These are phyloP conservation scores for Panorpa germanica DNA, from an alignment of 2,888 invertebrate species.

Conservation along the genomic window DNA sequence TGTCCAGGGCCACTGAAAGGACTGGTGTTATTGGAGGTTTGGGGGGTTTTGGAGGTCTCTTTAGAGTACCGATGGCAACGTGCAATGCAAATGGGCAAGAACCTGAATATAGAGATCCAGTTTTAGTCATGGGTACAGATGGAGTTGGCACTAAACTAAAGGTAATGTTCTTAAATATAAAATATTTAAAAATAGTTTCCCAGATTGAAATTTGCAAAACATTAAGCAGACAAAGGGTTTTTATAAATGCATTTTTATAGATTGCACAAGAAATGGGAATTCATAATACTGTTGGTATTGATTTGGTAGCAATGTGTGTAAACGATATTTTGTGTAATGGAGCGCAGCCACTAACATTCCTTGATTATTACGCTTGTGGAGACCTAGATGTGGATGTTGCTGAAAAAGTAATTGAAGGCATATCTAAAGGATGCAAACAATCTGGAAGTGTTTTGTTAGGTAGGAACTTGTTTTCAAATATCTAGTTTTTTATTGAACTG, in stretches of 20 bases:
- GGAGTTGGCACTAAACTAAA: slow-evolving; percentile 97
- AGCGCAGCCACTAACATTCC: slow-evolving; percentile 86
- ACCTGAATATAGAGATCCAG: slow-evolving; percentile 49
- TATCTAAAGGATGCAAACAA: slow-evolving; percentile 66
- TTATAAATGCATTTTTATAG: slow-evolving; percentile 38
- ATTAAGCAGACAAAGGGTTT: too few relatives aligned
- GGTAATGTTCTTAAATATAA: slow-evolving; percentile 28
- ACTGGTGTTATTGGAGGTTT: slow-evolving; percentile 55
- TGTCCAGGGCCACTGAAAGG: slow-evolving; percentile 44
- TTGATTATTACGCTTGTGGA: slow-evolving; percentile 92
- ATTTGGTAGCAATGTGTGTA: slow-evolving; percentile 97
- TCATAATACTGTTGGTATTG: slow-evolving; percentile 75
- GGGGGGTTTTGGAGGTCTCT: slow-evolving; percentile 79
- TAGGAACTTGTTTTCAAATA: slow-evolving; percentile 19
- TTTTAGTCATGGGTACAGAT: slow-evolving; percentile 87
- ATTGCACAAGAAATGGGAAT: slow-evolving; percentile 60
- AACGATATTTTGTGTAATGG: slow-evolving; percentile 95
- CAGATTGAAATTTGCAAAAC: too few relatives aligned
- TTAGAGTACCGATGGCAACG: too few relatives aligned
- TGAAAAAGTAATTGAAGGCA: slow-evolving; percentile 50
- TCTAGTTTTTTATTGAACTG: slow-evolving; percentile 1
- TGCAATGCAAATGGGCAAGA: too few relatives aligned
- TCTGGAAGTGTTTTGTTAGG: slow-evolving; percentile 76
- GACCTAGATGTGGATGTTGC: slow-evolving; percentile 51
- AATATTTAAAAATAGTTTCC: too few relatives aligned